Base-by-base conservation (phyloP, 2,797 vertebrate species). In the Paguma larvata region DNA sequence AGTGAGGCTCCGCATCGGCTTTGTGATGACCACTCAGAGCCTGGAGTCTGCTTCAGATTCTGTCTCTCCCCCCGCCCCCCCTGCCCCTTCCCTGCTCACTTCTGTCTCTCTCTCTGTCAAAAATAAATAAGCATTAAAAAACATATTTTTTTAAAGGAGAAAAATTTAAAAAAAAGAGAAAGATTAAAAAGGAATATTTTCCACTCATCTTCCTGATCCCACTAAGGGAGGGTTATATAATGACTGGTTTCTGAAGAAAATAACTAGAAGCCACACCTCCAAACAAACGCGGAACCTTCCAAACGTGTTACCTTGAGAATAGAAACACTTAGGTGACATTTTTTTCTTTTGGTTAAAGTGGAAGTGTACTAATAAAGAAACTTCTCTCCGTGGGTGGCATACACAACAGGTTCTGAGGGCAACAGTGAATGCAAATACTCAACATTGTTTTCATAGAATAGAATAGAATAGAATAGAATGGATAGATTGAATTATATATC, bases 291-390 rank as follows among this genome's bases (percentile, higher is more conserved):
- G 2, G 32, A 85, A 8, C 7, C 73, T 75, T 85, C 68, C 73
- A 51, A 59, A 89, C 30, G 68, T 77, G 44, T 63, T 84, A 62
- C 51, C 32, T 32, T 38, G 48, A 51, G 48, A 90, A 82, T 0
- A 92, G 86, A 86, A 89, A 86, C 68, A 72, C 12, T 85, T 85
- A 18, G 73, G 51, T 68, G 73, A 13, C 30, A 6, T n/a, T n/a
- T 83, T 93, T 84, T 48, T 72, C 38, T 95, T 92, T 95, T 34
- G 21, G 25, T 91, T 84, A 84, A 86, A 87, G 63, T 44, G 79
- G 41, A 83, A 62, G 12, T 87, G 51, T 65, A 23, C 83, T 34
- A 87, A 83, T n/a, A 62, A 48, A 48, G 89, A 62, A 88, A 84
- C 15, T 19, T 79, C 68, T 34, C 65, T 48, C 67, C 65, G 89